Base-by-base conservation (phyloP, 2,113 vertebrate species). In the Catagonus wagneri region DNA sequence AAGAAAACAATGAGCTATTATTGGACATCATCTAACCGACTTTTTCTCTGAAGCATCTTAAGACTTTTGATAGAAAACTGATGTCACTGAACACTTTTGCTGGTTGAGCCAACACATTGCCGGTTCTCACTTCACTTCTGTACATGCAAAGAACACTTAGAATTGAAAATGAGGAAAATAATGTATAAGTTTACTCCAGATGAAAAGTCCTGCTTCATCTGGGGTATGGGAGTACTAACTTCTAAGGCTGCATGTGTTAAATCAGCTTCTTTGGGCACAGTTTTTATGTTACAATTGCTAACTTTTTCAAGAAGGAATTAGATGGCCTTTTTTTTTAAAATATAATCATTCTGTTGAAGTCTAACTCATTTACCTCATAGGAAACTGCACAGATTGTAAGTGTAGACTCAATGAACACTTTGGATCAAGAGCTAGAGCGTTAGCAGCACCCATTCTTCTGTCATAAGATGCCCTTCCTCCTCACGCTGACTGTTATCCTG, bases 1-100 rank as follows among this genome's bases (percentile, higher is more conserved):
- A 91, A 75, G 83, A 89, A 71, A 93, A 90, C 85, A 94, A 81
- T 89, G 66, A 93, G 34, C 79, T 76, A 91, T 95, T 76, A 36
- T 71, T 96, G 68, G 88, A 60, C 32, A 85, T 69, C 17, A 27
- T 25, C 39, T 83, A 56, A 87, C 34, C 86, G 32, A 65, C 50
- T 89, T 79, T 68, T 22, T 89, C 63, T 93, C 63, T 91, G 90
- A 91, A 85, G 74, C 44, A 75, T 65, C 58, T 76, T 78, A 91
- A 96, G 68, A 44, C 83, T 88, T 88, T 94, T 75, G 61, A 78
- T 80, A 29, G 83, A 52, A 90, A 90, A 75, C 20, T 91, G 90
- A 65, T 36, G 69, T 63, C 23, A 61, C 39, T 83, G 83, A 79
- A 74, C 71, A 90, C 71, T 52, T 89, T 76, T 84, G 44, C 92